Percentiles rank a stretch among this genome's conserved stretches.
Conservation (phyloP, 2,888 invertebrate genomes). For the Dyspetes luteomarginatus region DNA sequence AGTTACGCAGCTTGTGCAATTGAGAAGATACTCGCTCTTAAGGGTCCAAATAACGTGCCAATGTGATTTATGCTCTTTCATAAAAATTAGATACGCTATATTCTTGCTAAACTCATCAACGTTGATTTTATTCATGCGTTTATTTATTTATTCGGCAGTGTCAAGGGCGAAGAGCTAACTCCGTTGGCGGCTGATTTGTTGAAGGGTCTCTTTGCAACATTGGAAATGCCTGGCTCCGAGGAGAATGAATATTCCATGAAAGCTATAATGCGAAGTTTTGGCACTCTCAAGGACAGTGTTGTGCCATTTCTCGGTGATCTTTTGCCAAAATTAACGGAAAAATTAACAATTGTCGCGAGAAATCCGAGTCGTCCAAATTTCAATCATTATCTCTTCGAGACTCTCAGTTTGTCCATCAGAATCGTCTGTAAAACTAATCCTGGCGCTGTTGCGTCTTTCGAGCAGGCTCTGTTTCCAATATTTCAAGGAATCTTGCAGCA, state of each 20-base stretch:
- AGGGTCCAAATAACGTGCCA: constrained; percentile 85
- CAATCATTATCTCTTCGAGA: constrained; percentile 99
- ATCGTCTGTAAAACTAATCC: constrained; percentile 94
- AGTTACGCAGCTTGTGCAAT: constrained; percentile 97
- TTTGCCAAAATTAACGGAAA: constrained; percentile 93
- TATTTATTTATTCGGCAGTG: constrained; percentile 83
- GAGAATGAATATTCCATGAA: constrained; percentile 99
- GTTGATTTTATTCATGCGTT: background rate
- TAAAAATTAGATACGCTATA: background rate
- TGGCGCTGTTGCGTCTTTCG: constrained; percentile 93
- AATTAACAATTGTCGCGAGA: constrained; percentile 92
- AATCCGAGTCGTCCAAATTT: constrained; percentile 99
- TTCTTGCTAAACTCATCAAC: background rate
- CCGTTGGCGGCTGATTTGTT: constrained; percentile 89
- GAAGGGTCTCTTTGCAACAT: constrained; percentile 89
- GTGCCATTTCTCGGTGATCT: constrained; percentile 92
- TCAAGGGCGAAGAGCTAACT: constrained; percentile 86
- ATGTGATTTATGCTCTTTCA: constrained; percentile 84
- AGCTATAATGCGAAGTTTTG: constrained; percentile 96
- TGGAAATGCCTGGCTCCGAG: constrained; percentile 89
- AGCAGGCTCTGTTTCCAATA: constrained; percentile 96
- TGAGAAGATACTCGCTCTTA: constrained; percentile 93
- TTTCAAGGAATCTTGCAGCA: constrained; percentile 97
- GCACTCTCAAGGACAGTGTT: constrained; percentile 91
- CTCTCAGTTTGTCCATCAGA: constrained; percentile 94